Evolutionary conservation across 2,888 invertebrate genomes (phyloP).

Genomic region (Panzeria rudis): DNA sequence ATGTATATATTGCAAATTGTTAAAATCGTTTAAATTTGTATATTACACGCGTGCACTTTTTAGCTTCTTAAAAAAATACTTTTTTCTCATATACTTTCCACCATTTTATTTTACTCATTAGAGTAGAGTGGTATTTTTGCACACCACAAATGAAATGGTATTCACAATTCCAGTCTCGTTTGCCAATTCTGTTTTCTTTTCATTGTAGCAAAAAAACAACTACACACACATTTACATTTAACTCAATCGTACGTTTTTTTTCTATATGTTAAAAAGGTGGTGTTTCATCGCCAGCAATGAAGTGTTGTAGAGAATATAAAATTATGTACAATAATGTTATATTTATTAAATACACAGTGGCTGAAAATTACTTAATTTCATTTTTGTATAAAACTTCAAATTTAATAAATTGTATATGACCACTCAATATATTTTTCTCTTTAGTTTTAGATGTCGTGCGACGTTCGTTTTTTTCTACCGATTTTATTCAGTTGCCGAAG

Average conservation of each 20-base stretch:
- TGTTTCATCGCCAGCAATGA: conserved; percentile 40
- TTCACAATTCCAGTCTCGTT: conserved; percentile 57
- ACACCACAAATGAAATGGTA: conserved; percentile 52
- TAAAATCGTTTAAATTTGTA: conserved; percentile 27
- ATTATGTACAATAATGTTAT: not conserved
- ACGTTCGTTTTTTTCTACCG: conserved; percentile 74
- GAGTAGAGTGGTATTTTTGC: conserved; percentile 33
- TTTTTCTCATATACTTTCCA: conserved; percentile 55
- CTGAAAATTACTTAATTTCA: not conserved
- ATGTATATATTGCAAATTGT: conserved; percentile 35
- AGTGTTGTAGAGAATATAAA: conserved; percentile 13
- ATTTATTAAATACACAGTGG: not conserved
- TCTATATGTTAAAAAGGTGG: conserved; percentile 59
- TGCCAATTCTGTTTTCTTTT: conserved; percentile 51
- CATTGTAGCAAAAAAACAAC: conserved; percentile 6
- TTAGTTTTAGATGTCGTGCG: conserved; percentile 73
- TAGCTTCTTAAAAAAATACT: conserved; percentile 36
- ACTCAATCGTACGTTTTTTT: conserved; percentile 36
- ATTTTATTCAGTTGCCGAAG: conserved; percentile 66
- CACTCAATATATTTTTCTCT: conserved; percentile 27
- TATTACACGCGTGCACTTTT: conserved; percentile 61
- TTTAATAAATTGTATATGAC: not conserved
- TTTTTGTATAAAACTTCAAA: not conserved
- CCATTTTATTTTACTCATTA: conserved; percentile 64
- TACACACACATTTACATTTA: conserved; percentile 13